Evolutionary conservation across 1,140 invertebrate genomes (phyloP).

Genomic region (Babylonia areolata): DNA sequence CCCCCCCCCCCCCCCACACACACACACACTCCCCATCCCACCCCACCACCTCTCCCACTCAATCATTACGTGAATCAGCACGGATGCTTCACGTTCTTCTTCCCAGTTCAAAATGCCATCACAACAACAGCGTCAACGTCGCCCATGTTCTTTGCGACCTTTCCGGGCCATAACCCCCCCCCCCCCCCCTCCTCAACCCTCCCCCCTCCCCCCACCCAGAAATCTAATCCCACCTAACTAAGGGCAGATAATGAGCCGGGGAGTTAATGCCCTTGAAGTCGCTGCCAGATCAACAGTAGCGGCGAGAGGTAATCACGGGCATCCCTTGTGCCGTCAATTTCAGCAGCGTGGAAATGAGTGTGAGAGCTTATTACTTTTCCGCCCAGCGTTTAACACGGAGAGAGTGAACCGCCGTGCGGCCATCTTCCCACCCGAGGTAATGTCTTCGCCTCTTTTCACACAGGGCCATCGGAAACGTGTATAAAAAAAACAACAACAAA

Average conservation of each 20-base stretch:
- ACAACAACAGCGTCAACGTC: not conserved
- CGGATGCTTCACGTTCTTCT: not conserved
- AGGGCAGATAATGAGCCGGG: not conserved
- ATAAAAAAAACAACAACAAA: too few relatives aligned
- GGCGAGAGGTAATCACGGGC: not conserved
- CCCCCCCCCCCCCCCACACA: constrained; percentile 1
- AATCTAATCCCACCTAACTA: constrained; percentile 4
- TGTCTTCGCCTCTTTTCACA: not conserved
- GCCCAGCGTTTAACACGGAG: not conserved
- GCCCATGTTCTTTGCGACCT: not conserved
- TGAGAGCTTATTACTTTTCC: not conserved
- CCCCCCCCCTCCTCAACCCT: not conserved
- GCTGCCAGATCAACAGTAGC: not conserved
- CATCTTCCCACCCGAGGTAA: not conserved
- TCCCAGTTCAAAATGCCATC: not conserved
- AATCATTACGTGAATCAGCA: too few relatives aligned
- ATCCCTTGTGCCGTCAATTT: not conserved
- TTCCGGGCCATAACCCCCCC: not conserved
- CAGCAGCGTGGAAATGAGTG: not conserved
- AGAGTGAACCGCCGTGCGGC: not conserved
- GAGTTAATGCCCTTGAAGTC: constrained; percentile 3
- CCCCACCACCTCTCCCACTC: too few relatives aligned
- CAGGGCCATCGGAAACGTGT: too few relatives aligned
- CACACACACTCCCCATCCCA: not conserved
- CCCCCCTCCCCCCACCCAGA: not conserved